A percentile compares a stretch with the other conserved stretches of the same genome.
phyloP scores from a whole-genome alignment of 1,140 invertebrate genomes.

The Zophobas morio region DNA sequence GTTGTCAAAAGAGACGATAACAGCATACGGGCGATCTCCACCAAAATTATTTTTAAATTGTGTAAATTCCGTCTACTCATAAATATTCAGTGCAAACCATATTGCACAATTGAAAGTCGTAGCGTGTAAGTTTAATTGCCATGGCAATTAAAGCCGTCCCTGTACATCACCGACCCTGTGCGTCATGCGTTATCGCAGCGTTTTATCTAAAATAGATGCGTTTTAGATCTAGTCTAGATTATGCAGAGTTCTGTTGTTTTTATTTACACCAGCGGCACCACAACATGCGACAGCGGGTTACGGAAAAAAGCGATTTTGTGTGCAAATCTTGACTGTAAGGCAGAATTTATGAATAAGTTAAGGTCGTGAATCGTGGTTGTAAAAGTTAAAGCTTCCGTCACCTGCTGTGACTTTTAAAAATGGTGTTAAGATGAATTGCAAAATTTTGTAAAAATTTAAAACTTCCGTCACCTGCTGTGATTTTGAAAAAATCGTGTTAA shows the following conservation, averaged over 20 bases:
- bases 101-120: slow-evolving; percentile 40
- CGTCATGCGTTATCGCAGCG: slow-evolving; percentile 36
- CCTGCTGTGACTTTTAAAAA: too few relatives aligned
- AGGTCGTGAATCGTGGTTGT: too few relatives aligned
- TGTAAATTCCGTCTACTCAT: slow-evolving; percentile 22
- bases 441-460: too few relatives aligned
- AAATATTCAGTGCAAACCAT: slow-evolving; percentile 40
- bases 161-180: slow-evolving; percentile 8
- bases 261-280: slow-evolving; percentile 14
- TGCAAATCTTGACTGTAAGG: too few relatives aligned
- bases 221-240: slow-evolving; percentile 45
- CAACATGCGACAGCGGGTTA: not conserved
- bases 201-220: slow-evolving; percentile 48
- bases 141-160: slow-evolving; percentile 21
- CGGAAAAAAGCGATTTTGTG: not conserved
- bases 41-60: slow-evolving; percentile 33
- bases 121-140: slow-evolving; percentile 44
- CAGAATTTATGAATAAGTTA: too few relatives aligned
- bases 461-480: too few relatives aligned
- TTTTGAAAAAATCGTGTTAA: too few relatives aligned
- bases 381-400: too few relatives aligned
- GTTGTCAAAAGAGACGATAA: slow-evolving; percentile 12
- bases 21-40: slow-evolving; percentile 16
- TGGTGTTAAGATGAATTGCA: too few relatives aligned
- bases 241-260: slow-evolving; percentile 10